Conservation (phyloP, 2,797 vertebrate genomes). For the Macropus fuliginosus region DNA sequence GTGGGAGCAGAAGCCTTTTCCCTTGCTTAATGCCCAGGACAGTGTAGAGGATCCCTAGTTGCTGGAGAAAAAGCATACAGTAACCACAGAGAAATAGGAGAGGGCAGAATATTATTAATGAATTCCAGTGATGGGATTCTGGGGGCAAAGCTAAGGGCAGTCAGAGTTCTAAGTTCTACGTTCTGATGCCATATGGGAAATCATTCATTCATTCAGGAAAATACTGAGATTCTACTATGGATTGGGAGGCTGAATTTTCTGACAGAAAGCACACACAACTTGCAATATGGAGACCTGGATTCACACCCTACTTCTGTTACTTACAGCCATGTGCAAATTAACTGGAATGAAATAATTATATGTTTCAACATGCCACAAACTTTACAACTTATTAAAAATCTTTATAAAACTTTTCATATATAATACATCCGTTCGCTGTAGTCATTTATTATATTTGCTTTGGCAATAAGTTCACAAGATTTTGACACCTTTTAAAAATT, state of each 20-base stretch:
- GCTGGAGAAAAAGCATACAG: neutral
- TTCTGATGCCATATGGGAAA: neutral
- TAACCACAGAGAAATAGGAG: neutral
- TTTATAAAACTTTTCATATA: neutral
- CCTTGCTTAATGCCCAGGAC: neutral
- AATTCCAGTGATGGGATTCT: neutral
- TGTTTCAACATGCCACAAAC: neutral
- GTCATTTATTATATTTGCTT: neutral
- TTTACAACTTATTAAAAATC: neutral
- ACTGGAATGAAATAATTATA: neutral
- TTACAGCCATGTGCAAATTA: neutral
- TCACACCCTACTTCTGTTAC: neutral
- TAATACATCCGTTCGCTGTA: neutral
- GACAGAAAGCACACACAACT: neutral
- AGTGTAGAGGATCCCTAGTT: neutral
- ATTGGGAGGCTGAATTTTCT: neutral
- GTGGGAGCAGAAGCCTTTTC: neutral
- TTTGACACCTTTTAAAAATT: neutral
- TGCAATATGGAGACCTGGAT: neutral
- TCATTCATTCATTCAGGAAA: neutral
- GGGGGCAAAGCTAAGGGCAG: neutral
- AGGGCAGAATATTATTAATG: neutral
- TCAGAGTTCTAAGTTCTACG: neutral
- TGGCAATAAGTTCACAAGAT: neutral
- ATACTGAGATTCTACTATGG: neutral